Evolutionary conservation across 2,888 invertebrate genomes (phyloP).

Genomic region (Schrankia costaestrigalis): DNA sequence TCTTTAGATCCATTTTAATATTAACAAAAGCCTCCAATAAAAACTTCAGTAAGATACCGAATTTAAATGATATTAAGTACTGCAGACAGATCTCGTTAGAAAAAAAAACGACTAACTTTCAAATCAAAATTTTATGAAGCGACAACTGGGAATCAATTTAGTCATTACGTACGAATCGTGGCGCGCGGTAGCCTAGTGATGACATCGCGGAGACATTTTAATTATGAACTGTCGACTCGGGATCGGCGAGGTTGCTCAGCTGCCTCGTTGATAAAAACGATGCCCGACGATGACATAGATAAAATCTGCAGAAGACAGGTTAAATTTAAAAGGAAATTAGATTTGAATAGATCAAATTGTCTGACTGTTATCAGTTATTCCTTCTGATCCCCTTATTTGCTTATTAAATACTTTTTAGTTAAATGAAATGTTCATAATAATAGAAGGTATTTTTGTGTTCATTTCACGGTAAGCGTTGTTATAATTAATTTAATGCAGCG

Average conservation of each 20-base stretch:
- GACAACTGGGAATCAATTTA: constrained; percentile 69
- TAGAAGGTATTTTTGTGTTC: constrained; percentile 18
- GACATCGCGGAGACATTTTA: constrained; percentile 74
- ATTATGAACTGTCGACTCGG: constrained; percentile 72
- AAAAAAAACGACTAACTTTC: constrained; percentile 38
- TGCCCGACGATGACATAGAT: constrained; percentile 60
- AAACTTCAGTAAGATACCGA: too few species aligned
- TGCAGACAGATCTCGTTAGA: constrained; percentile 20
- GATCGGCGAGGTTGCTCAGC: constrained; percentile 49
- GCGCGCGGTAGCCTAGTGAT: constrained; percentile 49
- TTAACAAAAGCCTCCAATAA: too few species aligned
- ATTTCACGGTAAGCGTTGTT: constrained; percentile 9
- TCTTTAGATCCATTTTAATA: too few species aligned
- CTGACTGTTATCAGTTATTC: constrained; percentile 41
- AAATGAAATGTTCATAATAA: constrained; percentile 16
- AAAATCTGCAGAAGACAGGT: constrained; percentile 70
- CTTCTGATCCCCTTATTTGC: constrained; percentile 37
- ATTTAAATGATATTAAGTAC: too few species aligned
- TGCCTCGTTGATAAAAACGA: constrained; percentile 63
- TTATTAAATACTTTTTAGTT: constrained; percentile 23
- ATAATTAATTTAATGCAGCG: constrained; percentile 19
- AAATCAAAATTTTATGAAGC: constrained; percentile 53
- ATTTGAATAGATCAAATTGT: constrained; percentile 65
- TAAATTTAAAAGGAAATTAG: constrained; percentile 71
- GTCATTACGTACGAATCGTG: constrained; percentile 56